A percentile compares a stretch with the other conserved stretches of the same genome.
Evolutionary conservation across 53 echinoderm and acorn worm species (phyloP).

Genomic region (Holothuria leucospilota): DNA sequence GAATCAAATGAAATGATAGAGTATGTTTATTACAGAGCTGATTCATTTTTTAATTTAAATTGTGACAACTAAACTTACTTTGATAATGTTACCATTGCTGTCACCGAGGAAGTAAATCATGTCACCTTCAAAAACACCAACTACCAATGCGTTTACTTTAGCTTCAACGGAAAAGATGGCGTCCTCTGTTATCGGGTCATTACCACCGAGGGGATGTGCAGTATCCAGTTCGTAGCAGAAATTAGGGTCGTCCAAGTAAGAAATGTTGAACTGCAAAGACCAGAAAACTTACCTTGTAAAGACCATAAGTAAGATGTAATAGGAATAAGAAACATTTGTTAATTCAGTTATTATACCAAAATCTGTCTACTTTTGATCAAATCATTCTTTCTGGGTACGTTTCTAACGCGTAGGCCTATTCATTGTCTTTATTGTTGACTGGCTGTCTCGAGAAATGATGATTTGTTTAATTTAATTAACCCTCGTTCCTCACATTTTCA

Average conservation of each 20-base stretch:
- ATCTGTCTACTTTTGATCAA: too few relatives aligned
- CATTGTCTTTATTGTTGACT: too few relatives aligned
- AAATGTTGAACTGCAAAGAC: not conserved
- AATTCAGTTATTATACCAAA: too few relatives aligned
- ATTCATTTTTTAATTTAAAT: too few relatives aligned
- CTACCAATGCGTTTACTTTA: not conserved
- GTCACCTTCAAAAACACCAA: not conserved
- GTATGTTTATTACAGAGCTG: too few relatives aligned
- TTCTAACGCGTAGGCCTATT: too few relatives aligned
- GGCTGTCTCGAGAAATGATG: too few relatives aligned
- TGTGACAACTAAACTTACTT: not conserved
- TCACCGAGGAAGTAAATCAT: slow-evolving; percentile 4
- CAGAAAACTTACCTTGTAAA: not conserved
- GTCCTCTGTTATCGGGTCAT: not conserved
- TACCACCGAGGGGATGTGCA: not conserved
- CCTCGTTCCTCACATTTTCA: too few relatives aligned
- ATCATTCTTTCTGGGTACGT: too few relatives aligned
- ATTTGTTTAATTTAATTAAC: too few relatives aligned
- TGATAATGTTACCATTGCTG: not conserved
- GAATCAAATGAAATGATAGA: too few relatives aligned
- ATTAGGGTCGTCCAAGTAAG: not conserved
- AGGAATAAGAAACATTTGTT: too few relatives aligned
- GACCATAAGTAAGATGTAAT: not conserved
- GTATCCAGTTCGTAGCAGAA: slow-evolving; percentile 10
- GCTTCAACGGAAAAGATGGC: not conserved